Percentiles rank a stretch among this genome's conserved stretches.
These are phyloP conservation scores for Sebastes kiyomatsui DNA, from an alignment of 2,797 vertebrate species.

Conservation along the genomic window DNA sequence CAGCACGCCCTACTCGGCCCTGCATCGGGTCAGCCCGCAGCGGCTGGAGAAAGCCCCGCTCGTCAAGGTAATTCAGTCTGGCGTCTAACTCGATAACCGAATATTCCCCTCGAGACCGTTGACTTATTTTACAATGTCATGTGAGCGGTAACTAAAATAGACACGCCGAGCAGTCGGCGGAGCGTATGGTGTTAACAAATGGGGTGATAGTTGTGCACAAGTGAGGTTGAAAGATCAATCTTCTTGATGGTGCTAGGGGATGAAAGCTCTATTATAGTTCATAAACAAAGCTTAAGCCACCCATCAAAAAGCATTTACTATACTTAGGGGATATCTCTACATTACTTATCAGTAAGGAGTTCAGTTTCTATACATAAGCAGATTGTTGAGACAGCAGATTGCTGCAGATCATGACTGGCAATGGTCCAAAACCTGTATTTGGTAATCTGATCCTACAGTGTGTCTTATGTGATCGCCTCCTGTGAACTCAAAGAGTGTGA, in stretches of 20 bases:
- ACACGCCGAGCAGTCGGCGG: conserved; percentile 5
- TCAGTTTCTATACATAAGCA: not conserved
- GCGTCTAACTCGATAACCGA: conserved; percentile 45
- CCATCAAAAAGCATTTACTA: not conserved
- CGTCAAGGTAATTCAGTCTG: conserved; percentile 81
- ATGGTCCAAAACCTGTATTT: conserved; percentile 4
- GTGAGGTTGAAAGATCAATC: conserved; percentile 46
- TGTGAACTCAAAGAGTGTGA: conserved; percentile 17
- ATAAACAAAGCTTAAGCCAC: conserved; percentile 16
- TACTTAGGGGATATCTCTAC: not conserved
- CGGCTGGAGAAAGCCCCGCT: conserved; percentile 80
- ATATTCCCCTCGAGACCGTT: conserved; percentile 56
- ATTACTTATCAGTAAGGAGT: not conserved
- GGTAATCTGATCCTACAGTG: conserved; percentile 31
- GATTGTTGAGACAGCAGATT: conserved; percentile 10
- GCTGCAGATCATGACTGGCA: conserved; percentile 21
- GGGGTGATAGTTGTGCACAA: conserved; percentile 15
- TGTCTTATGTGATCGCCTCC: conserved; percentile 31
- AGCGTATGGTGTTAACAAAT: conserved; percentile 44
- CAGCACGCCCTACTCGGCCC: conserved; percentile 82
- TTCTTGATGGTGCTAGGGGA: conserved; percentile 11
- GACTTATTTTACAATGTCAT: conserved; percentile 63
- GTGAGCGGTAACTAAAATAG: conserved; percentile 61
- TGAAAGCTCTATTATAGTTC: conserved; percentile 16
- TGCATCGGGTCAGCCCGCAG: conserved; percentile 49